Conservation (phyloP, 2,888 invertebrate species). For the Drosophila meridiana region DNA sequence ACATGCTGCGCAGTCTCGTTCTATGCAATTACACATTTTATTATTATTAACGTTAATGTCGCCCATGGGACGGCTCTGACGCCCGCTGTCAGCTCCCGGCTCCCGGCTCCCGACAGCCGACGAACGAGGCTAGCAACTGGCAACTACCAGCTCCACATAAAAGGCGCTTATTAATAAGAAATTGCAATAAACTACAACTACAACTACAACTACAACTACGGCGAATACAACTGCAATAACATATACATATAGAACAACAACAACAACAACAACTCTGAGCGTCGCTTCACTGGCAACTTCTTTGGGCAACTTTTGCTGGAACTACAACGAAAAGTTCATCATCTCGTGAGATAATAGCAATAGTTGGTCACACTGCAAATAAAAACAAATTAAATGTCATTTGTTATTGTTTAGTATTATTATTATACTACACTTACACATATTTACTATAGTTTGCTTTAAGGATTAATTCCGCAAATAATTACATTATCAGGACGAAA, state of each 20-base stretch:
- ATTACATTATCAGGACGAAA: no score
- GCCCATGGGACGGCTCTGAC: constrained; percentile 69
- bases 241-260: constrained; percentile 18
- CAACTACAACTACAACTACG: constrained; percentile 20
- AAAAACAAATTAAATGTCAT: not conserved
- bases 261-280: not conserved
- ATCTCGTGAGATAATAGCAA: constrained; percentile 1
- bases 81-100: constrained; percentile 40
- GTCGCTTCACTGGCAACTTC: not conserved
- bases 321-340: constrained; percentile 10
- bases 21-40: constrained; percentile 75
- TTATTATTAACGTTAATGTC: constrained; percentile 78
- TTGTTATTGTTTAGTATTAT: not conserved
- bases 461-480: not conserved
- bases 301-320: constrained; percentile 16
- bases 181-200: constrained; percentile 66
- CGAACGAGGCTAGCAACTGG: constrained; percentile 5
- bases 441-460: not conserved
- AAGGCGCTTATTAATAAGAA: constrained; percentile 76
- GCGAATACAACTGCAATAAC: constrained; percentile 9
- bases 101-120: constrained; percentile 20
- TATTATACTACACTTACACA: not conserved
- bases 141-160: constrained; percentile 54
- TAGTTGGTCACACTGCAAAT: constrained; percentile 5
- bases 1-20: constrained; percentile 50